Evolutionary conservation across 2,113 vertebrate species (phyloP), one percentile per base, ranked within the genome.

Genomic region (Electrona antarctica): DNA sequence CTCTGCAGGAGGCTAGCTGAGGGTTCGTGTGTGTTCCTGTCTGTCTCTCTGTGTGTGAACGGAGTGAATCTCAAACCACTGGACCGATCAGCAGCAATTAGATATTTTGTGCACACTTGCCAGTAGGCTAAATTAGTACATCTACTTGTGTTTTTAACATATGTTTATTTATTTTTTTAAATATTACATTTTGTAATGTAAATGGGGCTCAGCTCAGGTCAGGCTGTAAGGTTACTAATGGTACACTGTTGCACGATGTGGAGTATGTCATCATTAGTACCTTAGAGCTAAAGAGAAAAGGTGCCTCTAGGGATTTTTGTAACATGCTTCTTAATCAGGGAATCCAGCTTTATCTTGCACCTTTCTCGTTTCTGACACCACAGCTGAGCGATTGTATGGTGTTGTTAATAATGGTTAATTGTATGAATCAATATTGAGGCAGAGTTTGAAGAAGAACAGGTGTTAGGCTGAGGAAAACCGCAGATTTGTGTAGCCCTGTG

Each of bases 391-490:
- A 65, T 59, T 33, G 33, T 14, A 64, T 52, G 57, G 11, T 54
- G 55, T 74, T 13, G 49, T 62, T 41, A 41, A 41, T 41, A 41
- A 3, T 41, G 33, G 33, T 41, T 41, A 41, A 45, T 55, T 48
- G 62, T 51, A 56, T 54, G 51, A 76, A 61, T 50, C n/a, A 13
- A 47, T 60, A 45, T 63, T 46, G 60, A 81, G 71, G 74, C 5
- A 69, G 71, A 76, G 74, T 76, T 70, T n/a, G n/a, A n/a, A 21
- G 21, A 21, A 70, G 50, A 69, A 69, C 60, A 80, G 64, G 64
- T 77, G 81, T 82, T 79, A 70, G 65, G 65, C 64, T 73, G 81
- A 74, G 64, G 79, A 21, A 76, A 78, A 64, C 52, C 63, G 52
- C 71, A 57, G 68, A 71, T n/a, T 2, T 13, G 54, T 79, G 73